A percentile compares a stretch with the other conserved stretches of the same genome.
Conservation (phyloP, 2,113 vertebrate species). For the Xyliphius kryptos region DNA sequence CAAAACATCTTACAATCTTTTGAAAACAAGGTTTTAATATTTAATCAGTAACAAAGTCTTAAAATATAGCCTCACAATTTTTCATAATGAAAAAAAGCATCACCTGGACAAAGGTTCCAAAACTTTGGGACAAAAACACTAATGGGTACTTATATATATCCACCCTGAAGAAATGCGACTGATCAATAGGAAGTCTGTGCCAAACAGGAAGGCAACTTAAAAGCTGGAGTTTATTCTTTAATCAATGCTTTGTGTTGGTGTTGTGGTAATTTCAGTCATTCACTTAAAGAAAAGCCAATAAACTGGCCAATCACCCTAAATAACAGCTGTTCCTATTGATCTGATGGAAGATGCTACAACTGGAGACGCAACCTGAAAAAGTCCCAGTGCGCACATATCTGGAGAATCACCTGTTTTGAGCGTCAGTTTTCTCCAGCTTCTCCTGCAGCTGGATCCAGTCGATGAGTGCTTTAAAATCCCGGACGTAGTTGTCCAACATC, state of each 20-base stretch:
- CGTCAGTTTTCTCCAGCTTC: constrained; percentile 96
- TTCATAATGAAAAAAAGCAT: too few species aligned
- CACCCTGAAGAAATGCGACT: constrained; percentile 10
- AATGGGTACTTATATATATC: too few species aligned
- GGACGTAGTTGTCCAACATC: constrained; percentile 98
- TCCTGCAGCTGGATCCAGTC: constrained; percentile 99
- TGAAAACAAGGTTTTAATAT: too few species aligned
- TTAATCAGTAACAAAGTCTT: too few species aligned
- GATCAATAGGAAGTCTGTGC: constrained; percentile 46
- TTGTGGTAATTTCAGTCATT: constrained; percentile 54
- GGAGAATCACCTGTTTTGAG: constrained; percentile 84
- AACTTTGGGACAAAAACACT: too few species aligned
- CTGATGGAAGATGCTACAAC: constrained; percentile 43
- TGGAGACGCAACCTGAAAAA: constrained; percentile 32
- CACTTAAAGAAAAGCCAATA: constrained; percentile 60
- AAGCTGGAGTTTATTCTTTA: constrained; percentile 50
- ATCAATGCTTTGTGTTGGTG: constrained; percentile 60
- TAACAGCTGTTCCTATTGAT: constrained; percentile 56
- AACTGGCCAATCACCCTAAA: constrained; percentile 55
- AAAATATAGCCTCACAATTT: too few species aligned
- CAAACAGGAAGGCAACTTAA: constrained; percentile 43
- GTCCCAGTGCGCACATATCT: constrained; percentile 9
- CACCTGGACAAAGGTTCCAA: too few species aligned
- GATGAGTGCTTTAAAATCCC: constrained; percentile 97
- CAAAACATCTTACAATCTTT: too few species aligned